phyloP scores from a whole-genome alignment of 2,797 vertebrate genomes.

The Silurus lanzhouensis region DNA sequence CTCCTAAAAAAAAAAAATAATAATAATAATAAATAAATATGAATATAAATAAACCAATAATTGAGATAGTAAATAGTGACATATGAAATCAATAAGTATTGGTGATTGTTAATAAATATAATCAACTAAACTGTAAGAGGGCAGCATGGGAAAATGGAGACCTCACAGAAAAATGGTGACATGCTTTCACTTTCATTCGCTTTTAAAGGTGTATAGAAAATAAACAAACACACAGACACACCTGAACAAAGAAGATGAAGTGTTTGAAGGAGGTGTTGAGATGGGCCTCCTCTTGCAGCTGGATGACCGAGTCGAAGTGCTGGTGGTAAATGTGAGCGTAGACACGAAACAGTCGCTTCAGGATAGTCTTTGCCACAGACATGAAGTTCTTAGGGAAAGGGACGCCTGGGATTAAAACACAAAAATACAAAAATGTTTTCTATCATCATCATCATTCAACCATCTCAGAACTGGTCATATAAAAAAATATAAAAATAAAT shows the following conservation, averaged over 20 bases:
- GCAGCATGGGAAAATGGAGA: not conserved
- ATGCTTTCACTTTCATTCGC: not conserved
- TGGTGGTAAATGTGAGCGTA: slow-evolving; percentile 99
- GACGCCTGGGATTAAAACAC: slow-evolving; percentile 77
- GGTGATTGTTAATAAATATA: not conserved
- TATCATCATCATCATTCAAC: too few species aligned
- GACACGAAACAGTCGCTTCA: slow-evolving; percentile 95
- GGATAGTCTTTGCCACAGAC: slow-evolving; percentile 97
- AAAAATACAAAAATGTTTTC: too few species aligned
- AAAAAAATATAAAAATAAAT: not conserved
- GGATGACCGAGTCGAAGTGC: slow-evolving; percentile 97
- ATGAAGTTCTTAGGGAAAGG: slow-evolving; percentile 98
- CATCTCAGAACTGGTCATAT: not conserved
- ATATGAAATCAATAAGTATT: not conserved
- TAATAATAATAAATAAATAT: not conserved
- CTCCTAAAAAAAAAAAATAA: slow-evolving; percentile 76
- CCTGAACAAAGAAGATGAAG: slow-evolving; percentile 99
- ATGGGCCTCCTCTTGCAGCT: slow-evolving; percentile 97
- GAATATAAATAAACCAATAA: too few species aligned
- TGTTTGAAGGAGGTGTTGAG: slow-evolving; percentile 99
- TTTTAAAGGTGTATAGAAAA: too few species aligned
- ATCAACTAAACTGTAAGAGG: not conserved
- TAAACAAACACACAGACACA: slow-evolving; percentile 82
- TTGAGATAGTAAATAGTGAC: not conserved
- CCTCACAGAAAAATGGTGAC: not conserved